Base-by-base conservation (phyloP, 2,113 vertebrate species). In the Argyrosomus japonicus region DNA sequence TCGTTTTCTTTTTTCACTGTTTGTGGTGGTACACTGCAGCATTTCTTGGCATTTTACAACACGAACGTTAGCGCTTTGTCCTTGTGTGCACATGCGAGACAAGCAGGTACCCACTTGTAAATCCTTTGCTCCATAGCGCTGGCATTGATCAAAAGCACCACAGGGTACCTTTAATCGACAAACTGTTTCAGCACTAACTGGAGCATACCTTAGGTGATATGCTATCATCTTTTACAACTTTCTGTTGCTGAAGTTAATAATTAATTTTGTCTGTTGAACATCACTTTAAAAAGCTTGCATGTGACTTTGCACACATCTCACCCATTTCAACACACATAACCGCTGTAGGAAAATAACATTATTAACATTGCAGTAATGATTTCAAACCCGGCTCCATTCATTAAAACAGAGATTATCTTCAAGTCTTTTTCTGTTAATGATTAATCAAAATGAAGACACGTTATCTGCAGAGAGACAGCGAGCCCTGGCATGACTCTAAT, bases 401-500 rank as follows among this genome's bases (percentile, higher is more conserved):
- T 1, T 14, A 63, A 29, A 48, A 56, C 3, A 74, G 19, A 64
- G 10, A 8, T 18, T 1, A 67, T 77, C 53, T 64, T 53, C 36
- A 77, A 80, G 60, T 57, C 0, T 60, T 86, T 79, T 69, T 51
- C 29, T 53, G 56, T 83, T 73, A 69, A 86, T 84, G 82, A 82
- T 82, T 81, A 75, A 86, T 81, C 81, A 74, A 50, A 78, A 65
- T 62, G 18, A 68, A 73, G 54, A 81, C 54, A 6, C 69, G 75
- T 76, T 80, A 84, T 88, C 79, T 62, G 79, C 83, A 53, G 68
- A 53, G 77, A 68, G 60, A 63, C 72, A 57, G 69, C 19, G 56
- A 64, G 80, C 83, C 86, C 67, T 50, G 72, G 62, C 71, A n/a
- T 32, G 88, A 56, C 78, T 79, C 70, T 84, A 86, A 81, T 80